Base-by-base conservation (phyloP, 1,140 invertebrate genomes). In the Nylanderia fulva region DNA sequence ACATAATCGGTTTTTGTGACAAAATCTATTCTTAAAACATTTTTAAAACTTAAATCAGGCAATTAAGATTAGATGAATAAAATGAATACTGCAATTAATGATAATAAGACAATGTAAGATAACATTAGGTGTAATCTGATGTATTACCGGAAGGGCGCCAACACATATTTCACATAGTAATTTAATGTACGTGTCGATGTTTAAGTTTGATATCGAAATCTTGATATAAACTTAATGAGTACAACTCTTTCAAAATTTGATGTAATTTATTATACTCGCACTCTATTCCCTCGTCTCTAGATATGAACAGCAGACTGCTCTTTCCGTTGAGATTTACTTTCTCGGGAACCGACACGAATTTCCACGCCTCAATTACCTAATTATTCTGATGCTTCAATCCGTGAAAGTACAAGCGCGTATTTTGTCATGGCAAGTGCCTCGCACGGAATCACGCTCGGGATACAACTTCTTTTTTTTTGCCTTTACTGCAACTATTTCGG, bases 371-470 rank as follows among this genome's bases (percentile, higher is more conserved):
- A 56, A 24, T 77, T 60, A 75, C 39, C 36, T 88, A 82, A 88
- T 88, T 88, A 85, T 76, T 63, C 56, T 42, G 69, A 88, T 88
- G 85, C 84, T 85, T 85, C 68, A 85, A 85, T 85, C 36, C 52
- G 45, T 60, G 36, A 83, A 74, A 56, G 77, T 68, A 80, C 54
- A 52, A 82, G 45, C 18, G 52, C 42, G 21, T 18, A 60, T 80
- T 79, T 85, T 52, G 66, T 75, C 33, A 64, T 45, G 69, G 48
- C 69, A 36, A 75, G 45, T 84, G 64, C 52, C 71, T 29, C 48
- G 11, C 42, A 71, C 60, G 86, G 86, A 88, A 82, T 88, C 86
- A 85, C 86, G 86, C 87, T 85, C 86, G 56, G 69, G 83, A 82
- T 77, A 84, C 86, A 85, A 33, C 87, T 84, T 29, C 87, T 68